Base-by-base conservation (phyloP, 2,797 vertebrate species). In the Hippoglossus hippoglossus region DNA sequence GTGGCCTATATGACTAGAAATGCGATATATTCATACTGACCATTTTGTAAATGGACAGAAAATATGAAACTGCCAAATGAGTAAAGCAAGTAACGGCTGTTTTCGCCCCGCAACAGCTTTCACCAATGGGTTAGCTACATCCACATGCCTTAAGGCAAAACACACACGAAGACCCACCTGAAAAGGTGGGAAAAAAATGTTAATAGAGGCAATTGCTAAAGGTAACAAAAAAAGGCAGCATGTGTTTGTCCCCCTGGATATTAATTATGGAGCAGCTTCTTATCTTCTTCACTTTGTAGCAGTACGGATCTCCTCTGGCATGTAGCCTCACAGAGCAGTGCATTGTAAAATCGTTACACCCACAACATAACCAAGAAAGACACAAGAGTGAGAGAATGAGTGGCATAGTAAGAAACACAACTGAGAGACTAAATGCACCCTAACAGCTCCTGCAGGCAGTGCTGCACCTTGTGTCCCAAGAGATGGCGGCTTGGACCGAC, bases 231-330 rank as follows among this genome's bases (percentile, higher is more conserved):
- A 39, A 34, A 55, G 66, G 50, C 77, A 77, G 71, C 82, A 85
- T 87, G 77, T 88, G 87, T 82, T 85, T 76, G 75, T 82, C 82
- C 86, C 78, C 79, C 84, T 85, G 87, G 79, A 66, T 69, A 85
- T 90, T 81, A 89, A 91, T 89, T 80, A 92, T 90, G 82, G 73
- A 90, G 67, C 26, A 83, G 67, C 71, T 79, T 71, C 60, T 74
- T 85, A 82, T 88, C 82, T n/a, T 79, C 59, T 82, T 75, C 73
- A 66, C 76, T 90, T 73, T 75, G 52, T 56, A 77, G 64, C 54
- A 62, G 66, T 66, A 53, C 16, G 25, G 57, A 71, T 74, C 67
- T 78, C 66, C 56, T 62, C 63, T 78, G 71, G 63, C 67, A 68
- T 55, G 53, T 50, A 26, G 51, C 51, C 71, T 71, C 59, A 46